Evolutionary conservation across 2,888 invertebrate genomes (phyloP), one percentile per base, ranked within the genome.

Genomic region (Tenthredo mesomela): DNA sequence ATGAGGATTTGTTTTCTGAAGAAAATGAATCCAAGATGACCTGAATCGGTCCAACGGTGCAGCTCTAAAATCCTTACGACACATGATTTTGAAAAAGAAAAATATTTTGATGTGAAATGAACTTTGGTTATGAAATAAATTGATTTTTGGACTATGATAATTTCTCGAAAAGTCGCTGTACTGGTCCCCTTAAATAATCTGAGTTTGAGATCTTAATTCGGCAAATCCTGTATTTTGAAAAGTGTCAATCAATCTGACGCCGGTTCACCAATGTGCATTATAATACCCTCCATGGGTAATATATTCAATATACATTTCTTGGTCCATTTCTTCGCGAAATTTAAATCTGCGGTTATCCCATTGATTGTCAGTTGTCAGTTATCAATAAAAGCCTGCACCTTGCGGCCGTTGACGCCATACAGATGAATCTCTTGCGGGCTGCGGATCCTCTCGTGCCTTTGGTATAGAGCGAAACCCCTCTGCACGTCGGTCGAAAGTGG

Each of bases 311-410:
- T 67, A 33, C 6, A 7, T 67, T 77, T 15, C 80, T 61, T 80
- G 61, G 21, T 40, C 37, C 37, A 80, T 61, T 80, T 80, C 25
- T 21, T 61, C 7, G 25, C 40, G 33, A 61, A 61, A 61, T 61
- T 80, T 80, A 54, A 77, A 50, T 77, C 77, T 77, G 77, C 25
- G 77, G 77, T 77, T 61, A 40, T 40, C 58, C 61, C 80, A 40
- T 58, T 61, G 80, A 80, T 80, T 61, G 80, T 61, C 80, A 61
- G 61, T 61, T 80, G 80, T 80, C 80, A 80, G 80, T 21, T 58
- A 61, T 80, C 80, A 61, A 80, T 80, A 80, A 40, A 58, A 61
- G 61, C 9, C 12, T 21, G 10, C 40, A 61, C 40, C 58, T 61
- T 37, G 58, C n/a, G 40, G 73, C 73, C 67, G 67, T 33, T 67